phyloP scores from a whole-genome alignment of 2,113 vertebrate genomes.

The Epinephelus lanceolatus region DNA sequence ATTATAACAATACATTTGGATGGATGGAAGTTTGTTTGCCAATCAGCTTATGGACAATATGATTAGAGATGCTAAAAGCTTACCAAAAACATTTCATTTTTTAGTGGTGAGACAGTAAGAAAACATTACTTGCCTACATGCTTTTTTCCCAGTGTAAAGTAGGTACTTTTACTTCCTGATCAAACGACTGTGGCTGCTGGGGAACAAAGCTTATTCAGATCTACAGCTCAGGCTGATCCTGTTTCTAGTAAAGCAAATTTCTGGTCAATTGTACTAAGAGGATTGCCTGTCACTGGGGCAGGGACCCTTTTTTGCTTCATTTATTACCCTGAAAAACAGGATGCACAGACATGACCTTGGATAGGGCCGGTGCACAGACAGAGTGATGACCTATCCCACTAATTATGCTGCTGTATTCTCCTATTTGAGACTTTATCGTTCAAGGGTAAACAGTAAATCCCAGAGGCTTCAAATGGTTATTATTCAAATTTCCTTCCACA shows the following conservation, averaged over 20 bases:
- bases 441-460: background rate
- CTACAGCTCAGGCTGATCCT: slow-evolving; percentile 42
- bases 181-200: background rate
- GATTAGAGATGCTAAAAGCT: background rate
- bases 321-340: background rate
- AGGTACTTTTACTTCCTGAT: background rate
- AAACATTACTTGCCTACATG: background rate
- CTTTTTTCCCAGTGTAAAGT: background rate
- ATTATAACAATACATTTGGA: background rate
- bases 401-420: background rate
- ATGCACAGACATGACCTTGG: slow-evolving; percentile 22
- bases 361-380: background rate
- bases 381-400: background rate
- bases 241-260: slow-evolving; percentile 41
- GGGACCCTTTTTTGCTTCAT: background rate
- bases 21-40: background rate
- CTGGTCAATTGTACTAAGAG: slow-evolving; percentile 36
- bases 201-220: slow-evolving; percentile 33
- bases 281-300: slow-evolving; percentile 29
- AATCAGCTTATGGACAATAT: background rate
- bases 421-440: background rate
- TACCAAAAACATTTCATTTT: background rate
- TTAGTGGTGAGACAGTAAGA: background rate
- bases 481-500: too few species aligned
- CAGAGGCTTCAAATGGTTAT: background rate